Evolutionary conservation across 1,140 invertebrate genomes (phyloP), one percentile per base, ranked within the genome.

Genomic region (Drosophila kohkoa): DNA sequence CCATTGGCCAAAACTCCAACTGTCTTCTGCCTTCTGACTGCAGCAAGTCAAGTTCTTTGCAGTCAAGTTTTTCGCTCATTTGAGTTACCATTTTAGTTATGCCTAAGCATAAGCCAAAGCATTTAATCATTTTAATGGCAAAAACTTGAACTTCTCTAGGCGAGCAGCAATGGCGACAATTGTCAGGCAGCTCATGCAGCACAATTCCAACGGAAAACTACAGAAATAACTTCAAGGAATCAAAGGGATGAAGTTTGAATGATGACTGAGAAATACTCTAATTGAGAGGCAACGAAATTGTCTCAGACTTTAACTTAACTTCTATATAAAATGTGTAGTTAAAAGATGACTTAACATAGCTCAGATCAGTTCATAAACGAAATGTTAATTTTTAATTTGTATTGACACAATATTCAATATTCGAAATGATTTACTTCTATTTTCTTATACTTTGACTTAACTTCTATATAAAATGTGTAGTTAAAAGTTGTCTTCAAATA

Each of bases 81-180:
- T 59, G 20, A 59, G 35, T 38, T 62, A 49, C 41, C 28, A 35
- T 57, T 75, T 91, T 91, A 90, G 82, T 79, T 91, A 91, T 91
- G 90, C 89, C 89, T 91, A 91, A 87, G 89, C 77, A 82, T 89
- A 81, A 88, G 80, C 89, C 90, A 91, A 86, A 87, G 86, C 74
- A 89, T 91, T 91, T 91, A 82, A 89, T 91, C 89, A 91, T 91
- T 83, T 91, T 91, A 87, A 91, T 91, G 89, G 79, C 76, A 64
- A 79, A 57, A 68, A 69, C 74, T 68, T 78, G 70, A 79, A 68
- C 45, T 80, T 72, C 57, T 62, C 32, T 25, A 13, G 15, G 32
- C 41, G 11, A 5, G 3, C 25, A 41, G 60, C 66, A 70, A 73
- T 74, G 55, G 51, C 58, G 35, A 15, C 68, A 57, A 57, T 57